Percentiles rank a stretch among this genome's conserved stretches.
Evolutionary conservation across 2,888 invertebrate genomes (phyloP).

Genomic region (Congeria kusceri): DNA sequence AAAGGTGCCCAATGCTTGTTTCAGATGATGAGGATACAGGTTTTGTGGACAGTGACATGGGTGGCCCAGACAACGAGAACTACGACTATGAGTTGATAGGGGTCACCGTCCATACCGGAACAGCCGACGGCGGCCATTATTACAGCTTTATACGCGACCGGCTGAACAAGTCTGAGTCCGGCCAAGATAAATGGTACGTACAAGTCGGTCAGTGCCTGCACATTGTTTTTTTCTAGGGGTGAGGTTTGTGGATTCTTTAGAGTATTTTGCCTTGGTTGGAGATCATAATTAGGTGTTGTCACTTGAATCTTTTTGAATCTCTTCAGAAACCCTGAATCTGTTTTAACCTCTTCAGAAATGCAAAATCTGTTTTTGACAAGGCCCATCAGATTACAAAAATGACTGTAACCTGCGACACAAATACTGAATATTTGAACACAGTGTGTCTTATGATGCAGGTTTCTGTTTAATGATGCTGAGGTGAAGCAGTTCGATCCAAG

Average conservation of each 20-base stretch:
- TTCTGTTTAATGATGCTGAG: slow-evolving; percentile 85
- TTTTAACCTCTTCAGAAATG: too few relatives aligned
- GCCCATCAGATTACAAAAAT: too few relatives aligned
- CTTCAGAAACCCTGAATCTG: too few relatives aligned
- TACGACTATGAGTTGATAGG: slow-evolving; percentile 93
- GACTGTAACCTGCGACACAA: too few relatives aligned
- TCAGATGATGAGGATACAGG: slow-evolving; percentile 70
- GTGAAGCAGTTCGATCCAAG: slow-evolving; percentile 96
- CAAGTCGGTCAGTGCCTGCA: too few relatives aligned
- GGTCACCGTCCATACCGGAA: slow-evolving; percentile 98
- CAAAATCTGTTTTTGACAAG: too few relatives aligned
- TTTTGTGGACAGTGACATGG: slow-evolving; percentile 65
- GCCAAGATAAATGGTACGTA: slow-evolving; percentile 94
- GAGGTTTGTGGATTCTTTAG: too few relatives aligned
- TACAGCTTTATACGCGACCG: slow-evolving; percentile 97
- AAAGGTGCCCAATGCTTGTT: not conserved
- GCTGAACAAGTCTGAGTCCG: slow-evolving; percentile 86
- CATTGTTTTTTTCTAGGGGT: too few relatives aligned
- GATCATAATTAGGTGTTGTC: too few relatives aligned
- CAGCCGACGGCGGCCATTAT: slow-evolving; percentile 98
- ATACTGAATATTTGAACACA: too few relatives aligned
- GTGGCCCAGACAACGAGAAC: slow-evolving; percentile 64
- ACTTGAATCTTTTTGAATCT: too few relatives aligned
- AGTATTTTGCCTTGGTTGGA: too few relatives aligned
- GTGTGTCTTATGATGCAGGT: slow-evolving; percentile 72